Conservation (phyloP, 2,113 vertebrate genomes). For the Neogobius melanostomus region DNA sequence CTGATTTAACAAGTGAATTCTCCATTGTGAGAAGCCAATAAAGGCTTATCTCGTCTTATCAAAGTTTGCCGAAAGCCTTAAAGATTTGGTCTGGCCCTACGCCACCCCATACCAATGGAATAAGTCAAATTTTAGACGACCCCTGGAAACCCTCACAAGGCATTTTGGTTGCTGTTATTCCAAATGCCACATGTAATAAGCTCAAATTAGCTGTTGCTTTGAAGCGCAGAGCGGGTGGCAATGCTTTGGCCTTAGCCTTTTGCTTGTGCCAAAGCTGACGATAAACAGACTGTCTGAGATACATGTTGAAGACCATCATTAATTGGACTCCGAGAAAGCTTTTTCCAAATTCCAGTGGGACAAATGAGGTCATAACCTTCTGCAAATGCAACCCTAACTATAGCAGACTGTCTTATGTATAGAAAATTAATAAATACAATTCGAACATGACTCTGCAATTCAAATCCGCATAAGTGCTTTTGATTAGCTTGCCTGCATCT, state of each 20-base stretch:
- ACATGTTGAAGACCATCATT: neutral
- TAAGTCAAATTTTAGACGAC: conserved; percentile 17
- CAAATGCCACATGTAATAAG: conserved; percentile 4
- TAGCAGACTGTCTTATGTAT: neutral
- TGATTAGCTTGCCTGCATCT: no score
- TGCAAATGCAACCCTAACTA: neutral
- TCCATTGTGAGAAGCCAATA: no score
- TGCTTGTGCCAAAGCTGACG: neutral
- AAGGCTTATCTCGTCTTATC: no score
- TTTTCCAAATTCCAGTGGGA: neutral
- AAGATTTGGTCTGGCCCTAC: no score
- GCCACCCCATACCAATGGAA: no score
- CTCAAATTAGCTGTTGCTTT: conserved; percentile 7
- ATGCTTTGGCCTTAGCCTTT: neutral
- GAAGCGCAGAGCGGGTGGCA: conserved; percentile 9
- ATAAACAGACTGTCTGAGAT: neutral
- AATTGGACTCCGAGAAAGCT: neutral
- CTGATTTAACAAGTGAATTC: no score
- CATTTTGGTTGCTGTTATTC: conserved; percentile 1
- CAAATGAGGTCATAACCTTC: neutral
- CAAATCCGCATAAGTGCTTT: no score
- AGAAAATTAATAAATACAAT: no score
- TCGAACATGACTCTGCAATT: no score
- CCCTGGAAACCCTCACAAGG: conserved; percentile 27
- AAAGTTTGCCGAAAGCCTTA: no score